Conservation (phyloP, 2,888 invertebrate genomes). For the Chaetoderma sp. region DNA sequence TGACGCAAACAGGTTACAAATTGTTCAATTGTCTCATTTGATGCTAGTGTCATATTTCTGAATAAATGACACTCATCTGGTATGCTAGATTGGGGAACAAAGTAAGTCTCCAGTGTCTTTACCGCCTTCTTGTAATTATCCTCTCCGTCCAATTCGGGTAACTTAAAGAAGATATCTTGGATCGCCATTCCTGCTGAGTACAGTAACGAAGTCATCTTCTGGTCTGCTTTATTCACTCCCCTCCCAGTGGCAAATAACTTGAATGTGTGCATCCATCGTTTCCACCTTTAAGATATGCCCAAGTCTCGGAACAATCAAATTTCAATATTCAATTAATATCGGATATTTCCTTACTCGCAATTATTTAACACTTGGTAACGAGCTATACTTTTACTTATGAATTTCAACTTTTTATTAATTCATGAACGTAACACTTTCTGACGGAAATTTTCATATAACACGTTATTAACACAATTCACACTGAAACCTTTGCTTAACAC, state of each 20-base stretch:
- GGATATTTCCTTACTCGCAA: too few species aligned
- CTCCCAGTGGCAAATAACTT: not conserved
- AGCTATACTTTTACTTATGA: too few species aligned
- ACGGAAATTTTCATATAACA: too few species aligned
- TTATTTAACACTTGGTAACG: too few species aligned
- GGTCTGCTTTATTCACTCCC: conserved; percentile 10
- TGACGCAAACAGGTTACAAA: conserved; percentile 26
- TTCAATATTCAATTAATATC: not conserved
- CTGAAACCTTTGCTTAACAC: too few species aligned
- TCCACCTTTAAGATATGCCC: not conserved
- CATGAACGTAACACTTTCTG: too few species aligned
- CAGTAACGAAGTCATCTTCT: conserved; percentile 24
- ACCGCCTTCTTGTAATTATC: not conserved
- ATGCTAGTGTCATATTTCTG: conserved; percentile 15
- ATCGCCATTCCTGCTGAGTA: conserved; percentile 31
- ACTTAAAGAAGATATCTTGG: conserved; percentile 20
- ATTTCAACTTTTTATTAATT: too few species aligned
- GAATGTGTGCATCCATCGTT: conserved; percentile 15
- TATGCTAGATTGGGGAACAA: not conserved
- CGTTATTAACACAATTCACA: too few species aligned
- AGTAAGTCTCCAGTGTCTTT: not conserved
- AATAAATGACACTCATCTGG: conserved; percentile 26
- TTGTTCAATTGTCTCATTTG: conserved; percentile 28
- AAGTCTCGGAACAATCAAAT: conserved; percentile 6
- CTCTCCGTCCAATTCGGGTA: not conserved